These are phyloP conservation scores for Smithornis capensis DNA, from an alignment of 2,113 vertebrate species.

Conservation along the genomic window DNA sequence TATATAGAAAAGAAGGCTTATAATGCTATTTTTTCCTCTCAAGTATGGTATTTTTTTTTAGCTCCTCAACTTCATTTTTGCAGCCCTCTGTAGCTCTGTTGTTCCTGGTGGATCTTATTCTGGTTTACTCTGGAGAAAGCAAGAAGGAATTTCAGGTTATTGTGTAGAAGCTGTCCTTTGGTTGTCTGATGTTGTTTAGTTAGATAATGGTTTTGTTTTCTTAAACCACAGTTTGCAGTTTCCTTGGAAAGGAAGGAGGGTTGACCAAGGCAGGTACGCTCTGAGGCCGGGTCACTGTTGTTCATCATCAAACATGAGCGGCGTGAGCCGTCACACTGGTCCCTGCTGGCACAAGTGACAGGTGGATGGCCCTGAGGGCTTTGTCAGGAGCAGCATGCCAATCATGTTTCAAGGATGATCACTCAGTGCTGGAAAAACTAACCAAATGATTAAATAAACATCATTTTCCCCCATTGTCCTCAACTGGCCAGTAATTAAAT, in stretches of 20 bases:
- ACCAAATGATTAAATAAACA: slow-evolving; percentile 21
- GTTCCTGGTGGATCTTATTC: not conserved
- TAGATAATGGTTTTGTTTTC: not conserved
- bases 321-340: not conserved
- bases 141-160: not conserved
- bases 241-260: not conserved
- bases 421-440: not conserved
- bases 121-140: not conserved
- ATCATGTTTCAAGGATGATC: not conserved
- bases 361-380: not conserved
- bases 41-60: rapidly evolving
- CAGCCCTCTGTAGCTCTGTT: not conserved
- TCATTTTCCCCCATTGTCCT: not conserved
- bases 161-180: not conserved
- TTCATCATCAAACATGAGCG: not conserved
- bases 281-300: not conserved
- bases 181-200: not conserved
- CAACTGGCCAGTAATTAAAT: not conserved
- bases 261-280: not conserved
- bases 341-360: slow-evolving; percentile 29
- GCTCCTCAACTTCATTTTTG: not conserved
- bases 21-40: not conserved
- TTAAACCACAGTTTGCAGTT: no score
- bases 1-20: not conserved
- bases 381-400: not conserved